Base-by-base conservation (phyloP, 2,888 invertebrate genomes). In the Tenthredo scrophulariae region DNA sequence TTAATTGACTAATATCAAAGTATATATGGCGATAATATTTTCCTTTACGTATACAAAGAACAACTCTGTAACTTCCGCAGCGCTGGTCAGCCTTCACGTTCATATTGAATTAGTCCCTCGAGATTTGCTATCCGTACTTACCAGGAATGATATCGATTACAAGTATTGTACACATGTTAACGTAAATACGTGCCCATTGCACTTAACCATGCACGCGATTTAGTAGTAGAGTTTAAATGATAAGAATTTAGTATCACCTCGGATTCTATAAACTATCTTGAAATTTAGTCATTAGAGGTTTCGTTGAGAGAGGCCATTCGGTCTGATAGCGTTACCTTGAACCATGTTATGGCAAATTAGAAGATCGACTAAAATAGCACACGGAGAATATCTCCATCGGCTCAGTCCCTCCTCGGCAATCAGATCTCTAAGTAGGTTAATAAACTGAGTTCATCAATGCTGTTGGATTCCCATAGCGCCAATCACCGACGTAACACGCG, bases 361-460 rank as follows among this genome's bases (percentile, higher is more conserved):
- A 58, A 80, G 80, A 80, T 40, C 46, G 65, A 22, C 37, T 26
- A n/a, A 29, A 83, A 50, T 67, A 70, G 46, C 83, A 67, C 83
- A 70, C 29, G 13, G 65, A 83, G 83, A 83, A 67, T 89, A 89
- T 88, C 88, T 91, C 88, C 89, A 90, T 91, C 89, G 67, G 90
- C 87, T 88, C 88, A 88, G 88, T 72, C 87, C 89, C 87, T 87
- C 85, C 67, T 65, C 84, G 84, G 86, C 88, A 89, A 90, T 90
- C 88, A 89, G 89, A 87, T 90, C 89, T 89, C 90, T 89, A 91
- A 91, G 88, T 91, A 90, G 90, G 89, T 90, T 92, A 92, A 93
- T 92, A 91, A 92, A 92, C 90, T 90, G 87, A 86, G 89, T 89
- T 90, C 90, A 88, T 92, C 92, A 88, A 92, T 92, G 90, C 88